A percentile compares a stretch with the other conserved stretches of the same genome.
These are phyloP conservation scores for Smittia aterrima DNA, from an alignment of 2,888 invertebrate genomes.

Conservation along the genomic window DNA sequence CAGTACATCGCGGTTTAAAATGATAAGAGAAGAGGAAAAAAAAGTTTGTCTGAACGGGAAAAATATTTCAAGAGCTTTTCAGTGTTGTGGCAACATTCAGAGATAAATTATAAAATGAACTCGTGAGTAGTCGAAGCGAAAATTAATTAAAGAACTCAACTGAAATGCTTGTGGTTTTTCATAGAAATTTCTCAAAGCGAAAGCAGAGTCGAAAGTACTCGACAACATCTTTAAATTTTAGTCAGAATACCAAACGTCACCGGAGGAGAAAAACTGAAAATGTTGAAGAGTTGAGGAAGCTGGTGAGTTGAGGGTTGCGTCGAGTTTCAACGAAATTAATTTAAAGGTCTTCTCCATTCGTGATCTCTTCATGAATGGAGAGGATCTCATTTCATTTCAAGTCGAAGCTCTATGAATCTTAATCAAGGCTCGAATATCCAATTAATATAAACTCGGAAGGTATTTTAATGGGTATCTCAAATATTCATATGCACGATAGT, in stretches of 20 bases:
- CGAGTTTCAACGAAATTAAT: not conserved
- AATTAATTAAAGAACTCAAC: not conserved
- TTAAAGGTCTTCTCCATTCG: not conserved
- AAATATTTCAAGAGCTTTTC: not conserved
- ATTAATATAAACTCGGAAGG: no score
- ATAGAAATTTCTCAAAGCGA: conserved; percentile 23
- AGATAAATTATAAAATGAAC: conserved; percentile 19
- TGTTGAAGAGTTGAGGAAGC: conserved; percentile 32
- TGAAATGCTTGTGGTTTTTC: conserved; percentile 1
- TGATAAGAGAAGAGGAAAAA: conserved; percentile 20
- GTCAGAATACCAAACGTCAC: conserved; percentile 20
- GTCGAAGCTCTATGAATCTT: no score
- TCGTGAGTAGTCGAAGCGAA: conserved; percentile 24
- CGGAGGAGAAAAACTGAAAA: conserved; percentile 23
- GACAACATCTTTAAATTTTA: conserved; percentile 29
- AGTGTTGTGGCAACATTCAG: conserved; percentile 16
- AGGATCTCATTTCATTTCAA: no score
- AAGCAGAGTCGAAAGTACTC: conserved; percentile 30
- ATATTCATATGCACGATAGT: no score
- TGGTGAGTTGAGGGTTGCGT: conserved; percentile 6
- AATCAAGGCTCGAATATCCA: no score
- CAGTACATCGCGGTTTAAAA: conserved; percentile 7
- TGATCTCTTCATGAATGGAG: not conserved
- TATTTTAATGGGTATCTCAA: no score
- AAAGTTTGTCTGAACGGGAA: not conserved